A percentile compares a stretch with the other conserved stretches of the same genome.
These are phyloP conservation scores for Lota lota DNA, from an alignment of 2,113 vertebrate genomes.

Conservation along the genomic window DNA sequence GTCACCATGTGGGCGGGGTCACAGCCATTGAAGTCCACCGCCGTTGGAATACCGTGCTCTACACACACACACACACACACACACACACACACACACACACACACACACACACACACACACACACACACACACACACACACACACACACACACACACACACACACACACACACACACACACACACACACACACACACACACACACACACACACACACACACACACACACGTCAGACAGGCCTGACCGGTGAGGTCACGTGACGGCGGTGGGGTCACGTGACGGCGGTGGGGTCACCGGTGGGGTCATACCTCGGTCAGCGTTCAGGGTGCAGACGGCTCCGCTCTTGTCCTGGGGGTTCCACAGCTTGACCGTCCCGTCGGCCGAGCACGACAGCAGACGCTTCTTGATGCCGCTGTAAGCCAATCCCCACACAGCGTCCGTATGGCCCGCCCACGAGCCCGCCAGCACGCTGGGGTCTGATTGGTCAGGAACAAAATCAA, in stretches of 20 bases:
- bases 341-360: constrained; percentile 91
- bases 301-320: constrained; percentile 79
- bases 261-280: background rate
- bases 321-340: constrained; percentile 93
- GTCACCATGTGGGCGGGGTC: constrained; percentile 95
- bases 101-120: background rate
- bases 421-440: constrained; percentile 94
- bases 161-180: background rate
- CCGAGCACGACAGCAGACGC: constrained; percentile 94
- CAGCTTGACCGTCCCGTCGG: constrained; percentile 93
- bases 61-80: constrained; percentile 23
- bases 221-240: no score
- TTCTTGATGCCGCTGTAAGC: constrained; percentile 94
- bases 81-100: constrained; percentile 4
- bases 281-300: background rate
- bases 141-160: background rate
- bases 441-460: constrained; percentile 88
- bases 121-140: background rate
- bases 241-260: background rate
- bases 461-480: constrained; percentile 91
- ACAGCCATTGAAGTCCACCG: constrained; percentile 94
- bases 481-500: constrained; percentile 18
- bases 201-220: no score
- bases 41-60: constrained; percentile 92
- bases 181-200: background rate